Evolutionary conservation across 2,888 invertebrate genomes (phyloP).

Genomic region (Caenorhabditis japonica): DNA sequence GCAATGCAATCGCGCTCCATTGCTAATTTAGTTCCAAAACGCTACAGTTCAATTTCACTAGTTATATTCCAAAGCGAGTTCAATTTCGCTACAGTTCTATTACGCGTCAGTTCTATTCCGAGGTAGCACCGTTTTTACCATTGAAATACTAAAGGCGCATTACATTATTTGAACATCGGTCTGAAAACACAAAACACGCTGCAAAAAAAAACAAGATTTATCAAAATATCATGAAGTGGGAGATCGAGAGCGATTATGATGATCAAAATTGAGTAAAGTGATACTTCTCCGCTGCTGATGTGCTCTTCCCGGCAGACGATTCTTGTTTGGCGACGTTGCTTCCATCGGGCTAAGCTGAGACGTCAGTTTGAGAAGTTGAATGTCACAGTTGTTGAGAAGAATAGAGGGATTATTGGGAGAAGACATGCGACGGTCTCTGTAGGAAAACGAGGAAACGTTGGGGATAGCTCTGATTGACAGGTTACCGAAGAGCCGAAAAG

Average conservation of each 20-base stretch:
- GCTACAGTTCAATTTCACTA: too few relatives aligned
- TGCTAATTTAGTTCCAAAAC: too few relatives aligned
- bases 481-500: slow-evolving; percentile 45
- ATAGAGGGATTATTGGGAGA: slow-evolving; percentile 58
- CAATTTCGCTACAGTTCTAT: too few relatives aligned
- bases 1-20: too few relatives aligned
- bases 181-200: too few relatives aligned
- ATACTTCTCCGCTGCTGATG: slow-evolving; percentile 55
- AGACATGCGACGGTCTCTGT: slow-evolving; percentile 51
- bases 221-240: slow-evolving; percentile 30
- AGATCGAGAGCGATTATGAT: slow-evolving; percentile 29
- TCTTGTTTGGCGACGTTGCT: slow-evolving; percentile 14
- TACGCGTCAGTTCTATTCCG: too few relatives aligned
- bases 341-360: slow-evolving; percentile 35
- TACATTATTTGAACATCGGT: background rate
- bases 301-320: slow-evolving; percentile 18
- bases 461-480: too few relatives aligned
- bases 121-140: too few relatives aligned
- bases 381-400: slow-evolving; percentile 57
- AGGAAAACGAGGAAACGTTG: background rate
- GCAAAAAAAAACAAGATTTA: too few relatives aligned
- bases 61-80: too few relatives aligned
- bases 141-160: too few relatives aligned
- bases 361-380: slow-evolving; percentile 55
- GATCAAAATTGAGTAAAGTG: slow-evolving; percentile 50